These are phyloP conservation scores for Bos taurus DNA, from an alignment of 2,113 vertebrate species.

Conservation along the genomic window ARS-UCD2.0 NC_037335.1:83725501-83726000, in stretches of 20 bases:
- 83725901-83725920: not conserved
- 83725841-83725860: not conserved
- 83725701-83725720: not conserved
- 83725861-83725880: not conserved
- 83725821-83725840: not conserved
- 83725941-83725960: not conserved
- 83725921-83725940: not conserved
- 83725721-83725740: not conserved
- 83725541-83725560: not conserved
- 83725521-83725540: not conserved
- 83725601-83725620: not conserved
- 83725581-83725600: not conserved
- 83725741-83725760: not conserved
- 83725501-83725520: not conserved
- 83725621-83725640: fast-evolving
- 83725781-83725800: not conserved
- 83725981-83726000: not conserved
- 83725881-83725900: not conserved
- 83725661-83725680: not conserved
- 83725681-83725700: not conserved
- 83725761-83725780: not conserved
- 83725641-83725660: no score
- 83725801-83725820: no score
- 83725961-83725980: fast-evolving
- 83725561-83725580: not conserved